phyloP scores from a whole-genome alignment of 2,797 vertebrate species.

The Fistularia tabacaria region DNA sequence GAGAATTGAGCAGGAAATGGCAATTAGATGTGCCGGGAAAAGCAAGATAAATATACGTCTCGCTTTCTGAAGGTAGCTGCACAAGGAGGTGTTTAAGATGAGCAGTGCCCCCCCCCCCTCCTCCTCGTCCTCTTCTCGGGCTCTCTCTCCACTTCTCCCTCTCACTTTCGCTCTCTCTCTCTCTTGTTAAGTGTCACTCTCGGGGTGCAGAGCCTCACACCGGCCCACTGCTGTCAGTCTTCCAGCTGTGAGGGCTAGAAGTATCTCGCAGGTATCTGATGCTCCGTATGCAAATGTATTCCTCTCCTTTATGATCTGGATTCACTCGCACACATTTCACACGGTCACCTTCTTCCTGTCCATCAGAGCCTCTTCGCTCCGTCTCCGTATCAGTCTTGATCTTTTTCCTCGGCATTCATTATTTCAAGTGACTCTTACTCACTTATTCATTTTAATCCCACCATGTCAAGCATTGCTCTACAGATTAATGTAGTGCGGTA shows the following conservation, averaged over 20 bases:
- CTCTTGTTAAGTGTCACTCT: slow-evolving; percentile 53
- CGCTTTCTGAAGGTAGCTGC: slow-evolving; percentile 43
- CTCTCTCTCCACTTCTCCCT: too few relatives aligned
- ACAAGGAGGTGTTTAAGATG: slow-evolving; percentile 45
- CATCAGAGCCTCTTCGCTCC: too few relatives aligned
- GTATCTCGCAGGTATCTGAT: slow-evolving; percentile 39
- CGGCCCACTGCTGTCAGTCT: slow-evolving; percentile 64
- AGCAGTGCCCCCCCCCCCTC: slow-evolving; percentile 27
- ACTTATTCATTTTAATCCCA: too few relatives aligned
- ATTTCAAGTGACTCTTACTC: too few relatives aligned
- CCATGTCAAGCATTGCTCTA: too few relatives aligned
- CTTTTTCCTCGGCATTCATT: too few relatives aligned
- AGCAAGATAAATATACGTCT: slow-evolving; percentile 24
- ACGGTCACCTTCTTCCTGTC: too few relatives aligned
- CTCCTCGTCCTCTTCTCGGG: too few relatives aligned
- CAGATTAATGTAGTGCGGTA: too few relatives aligned
- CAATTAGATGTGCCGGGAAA: slow-evolving; percentile 34
- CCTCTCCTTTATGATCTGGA: slow-evolving; percentile 44
- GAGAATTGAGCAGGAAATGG: slow-evolving; percentile 4
- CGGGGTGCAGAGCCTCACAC: slow-evolving; percentile 49
- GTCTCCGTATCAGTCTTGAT: too few relatives aligned
- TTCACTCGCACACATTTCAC: slow-evolving; percentile 6
- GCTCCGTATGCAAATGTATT: slow-evolving; percentile 62
- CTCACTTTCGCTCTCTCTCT: slow-evolving; percentile 10
- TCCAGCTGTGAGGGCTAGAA: slow-evolving; percentile 52